phyloP scores from a whole-genome alignment of 2,888 invertebrate genomes.

The Diaperis boleti region DNA sequence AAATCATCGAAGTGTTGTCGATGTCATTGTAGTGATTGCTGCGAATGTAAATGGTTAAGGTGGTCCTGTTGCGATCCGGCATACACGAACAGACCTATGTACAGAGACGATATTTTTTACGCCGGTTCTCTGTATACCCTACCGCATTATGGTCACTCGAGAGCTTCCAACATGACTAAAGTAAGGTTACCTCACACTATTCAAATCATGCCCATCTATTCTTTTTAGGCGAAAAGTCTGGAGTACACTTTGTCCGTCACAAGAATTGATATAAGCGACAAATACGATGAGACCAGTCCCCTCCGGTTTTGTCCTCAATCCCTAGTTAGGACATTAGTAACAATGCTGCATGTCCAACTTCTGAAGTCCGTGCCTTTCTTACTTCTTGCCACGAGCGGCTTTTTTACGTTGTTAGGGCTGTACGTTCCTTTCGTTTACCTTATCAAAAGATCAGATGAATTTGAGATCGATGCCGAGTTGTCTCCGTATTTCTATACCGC shows the following conservation, averaged over 20 bases:
- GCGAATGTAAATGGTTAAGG: too few species aligned
- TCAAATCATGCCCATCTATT: too few species aligned
- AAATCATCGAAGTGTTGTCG: background rate
- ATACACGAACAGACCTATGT: slow-evolving; percentile 68
- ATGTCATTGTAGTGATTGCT: slow-evolving; percentile 17
- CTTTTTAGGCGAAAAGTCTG: slow-evolving; percentile 46
- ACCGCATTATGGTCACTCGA: slow-evolving; percentile 41
- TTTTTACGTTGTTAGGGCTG: slow-evolving; percentile 80
- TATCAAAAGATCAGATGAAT: slow-evolving; percentile 67
- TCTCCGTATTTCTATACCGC: slow-evolving; percentile 73
- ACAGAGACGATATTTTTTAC: slow-evolving; percentile 80
- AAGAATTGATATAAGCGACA: slow-evolving; percentile 64
- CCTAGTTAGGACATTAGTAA: slow-evolving; percentile 55
- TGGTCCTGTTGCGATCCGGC: slow-evolving; percentile 39
- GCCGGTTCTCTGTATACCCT: slow-evolving; percentile 57
- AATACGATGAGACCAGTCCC: slow-evolving; percentile 65
- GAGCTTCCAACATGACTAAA: background rate
- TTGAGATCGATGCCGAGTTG: slow-evolving; percentile 65
- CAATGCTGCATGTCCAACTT: slow-evolving; percentile 60
- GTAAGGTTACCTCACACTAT: background rate
- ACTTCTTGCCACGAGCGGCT: slow-evolving; percentile 67
- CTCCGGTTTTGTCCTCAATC: slow-evolving; percentile 64
- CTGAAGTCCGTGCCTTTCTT: slow-evolving; percentile 60
- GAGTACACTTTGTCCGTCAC: slow-evolving; percentile 72
- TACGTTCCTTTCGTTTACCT: slow-evolving; percentile 84